Evolutionary conservation across 2,113 vertebrate species (phyloP), one percentile per base, ranked within the genome.

Genomic region (Labeo catla): DNA sequence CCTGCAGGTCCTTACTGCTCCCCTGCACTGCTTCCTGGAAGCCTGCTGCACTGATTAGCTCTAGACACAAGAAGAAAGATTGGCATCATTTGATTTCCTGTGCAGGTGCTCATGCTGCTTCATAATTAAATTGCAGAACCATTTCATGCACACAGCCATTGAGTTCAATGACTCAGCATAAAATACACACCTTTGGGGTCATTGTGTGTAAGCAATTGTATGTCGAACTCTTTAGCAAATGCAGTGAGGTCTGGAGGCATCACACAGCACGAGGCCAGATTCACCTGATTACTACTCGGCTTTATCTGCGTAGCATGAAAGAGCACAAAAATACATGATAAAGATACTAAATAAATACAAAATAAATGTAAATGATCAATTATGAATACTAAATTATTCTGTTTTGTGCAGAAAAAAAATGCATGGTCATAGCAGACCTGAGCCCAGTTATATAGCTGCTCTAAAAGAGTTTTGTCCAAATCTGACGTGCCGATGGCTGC

Each of bases 211-310:
- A 99, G 93, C 19, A 99, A 94, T 93, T 99, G 98, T 91, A 99
- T 99, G 91, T 98, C 98, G 90, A 95, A 98, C 85, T 98, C 93
- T 92, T 99, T 99, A 10, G 98, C 98, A 84, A 99, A 99, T 34
- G 97, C 97, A 80, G 98, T 99, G 81, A 99, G 93, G 91, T 99
- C 98, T 21, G 98, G 98, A 84, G 98, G 98, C 98, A 99, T 99
- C 91, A 99, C 98, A 88, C 98, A 99, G 93, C 98, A 99, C 61
- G 98, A 99, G 45, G 98, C 98, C 73, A 99, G 94, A 91, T 99
- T 99, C 76, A 99, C 97, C 94, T 99, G 98, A 92, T 99, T 99
- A 92, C 98, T 99, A 91, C 96, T 98, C 85, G 98, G 98, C 90
- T 99, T 99, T 84, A 99, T 96, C 98, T 99, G 85, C 45, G 84